Evolutionary conservation across 2,888 invertebrate species (phyloP), one percentile per base, ranked within the genome.

Genomic region (Ochropacha duplaris): DNA sequence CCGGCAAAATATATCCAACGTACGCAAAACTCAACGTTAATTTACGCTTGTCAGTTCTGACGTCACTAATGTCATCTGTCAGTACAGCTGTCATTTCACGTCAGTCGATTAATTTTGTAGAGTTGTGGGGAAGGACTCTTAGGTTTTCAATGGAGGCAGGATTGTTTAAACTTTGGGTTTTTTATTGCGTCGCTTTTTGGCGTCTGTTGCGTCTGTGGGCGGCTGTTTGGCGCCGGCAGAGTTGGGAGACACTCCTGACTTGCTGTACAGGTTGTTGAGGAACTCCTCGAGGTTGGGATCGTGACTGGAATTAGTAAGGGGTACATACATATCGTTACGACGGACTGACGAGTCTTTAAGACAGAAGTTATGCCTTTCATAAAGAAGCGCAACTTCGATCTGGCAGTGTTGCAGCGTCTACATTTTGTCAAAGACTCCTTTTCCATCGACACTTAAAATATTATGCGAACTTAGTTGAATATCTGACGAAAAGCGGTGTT

Each of bases 231-330:
- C 55, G 63, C 67, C 69, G 34, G 84, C 59, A 54, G 82, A 62
- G 83, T 72, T 69, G 71, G 77, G 64, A 58, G 92, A 64, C 60
- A 83, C 87, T 3, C 90, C 90, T 49, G 94, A 94, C 79, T 96
- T 95, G 78, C 94, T 95, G 88, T 96, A 97, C 65, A 97, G 88
- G 76, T 95, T 96, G 88, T 96, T 97, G 72, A 97, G 93, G 83
- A 97, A 95, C 86, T 97, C 96, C 81, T 97, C 97, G 66, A 97
- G 92, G 81, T 97, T 96, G 50, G 96, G 95, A 73, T 96, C 96
- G 76, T 95, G 94, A 65, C 95, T 95, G 84, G 0, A 77, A 78
- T 44, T 8, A 28, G 28, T 14, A 6, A 11, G 49, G 58, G 0
- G 1, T 11, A 28, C 28, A 24, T 24, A 24, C 24, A 24, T 24